Conservation (phyloP, 2,797 vertebrate genomes). For the Dromococcyx pavoninus region DNA sequence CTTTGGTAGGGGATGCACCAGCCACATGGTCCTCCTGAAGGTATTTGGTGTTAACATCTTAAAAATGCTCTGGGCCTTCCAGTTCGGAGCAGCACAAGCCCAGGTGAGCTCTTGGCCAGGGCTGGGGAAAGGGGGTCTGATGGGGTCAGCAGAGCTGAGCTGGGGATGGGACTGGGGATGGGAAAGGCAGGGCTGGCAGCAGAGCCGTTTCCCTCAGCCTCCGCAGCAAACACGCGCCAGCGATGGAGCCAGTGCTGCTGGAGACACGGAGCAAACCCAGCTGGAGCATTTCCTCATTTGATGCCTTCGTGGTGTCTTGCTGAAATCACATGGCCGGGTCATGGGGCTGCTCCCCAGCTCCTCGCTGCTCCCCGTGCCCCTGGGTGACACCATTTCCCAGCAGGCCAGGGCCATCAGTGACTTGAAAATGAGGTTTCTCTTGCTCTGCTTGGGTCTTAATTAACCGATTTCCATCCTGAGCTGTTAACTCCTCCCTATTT, state of each 20-base stretch:
- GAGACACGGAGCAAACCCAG: too few relatives aligned
- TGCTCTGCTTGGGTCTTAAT: neutral
- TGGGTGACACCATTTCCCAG: neutral
- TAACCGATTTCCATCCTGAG: neutral
- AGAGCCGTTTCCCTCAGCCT: rapidly evolving
- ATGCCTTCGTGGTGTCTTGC: neutral
- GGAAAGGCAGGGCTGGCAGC: neutral
- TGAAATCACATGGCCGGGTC: neutral
- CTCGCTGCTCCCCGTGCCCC: rapidly evolving
- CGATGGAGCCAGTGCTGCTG: too few relatives aligned
- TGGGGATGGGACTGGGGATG: neutral
- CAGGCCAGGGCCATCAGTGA: neutral
- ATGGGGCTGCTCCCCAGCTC: neutral
- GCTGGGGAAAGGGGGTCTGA: neutral
- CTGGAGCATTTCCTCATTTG: neutral
- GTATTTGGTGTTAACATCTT: neutral
- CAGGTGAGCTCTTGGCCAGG: rapidly evolving
- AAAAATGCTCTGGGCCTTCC: neutral
- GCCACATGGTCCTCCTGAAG: rapidly evolving
- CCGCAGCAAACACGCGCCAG: rapidly evolving
- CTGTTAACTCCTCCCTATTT: neutral
- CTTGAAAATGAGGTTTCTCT: neutral
- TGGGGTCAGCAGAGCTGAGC: neutral
- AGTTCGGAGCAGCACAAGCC: neutral
- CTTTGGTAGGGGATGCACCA: neutral